Evolutionary conservation across 2,797 vertebrate species (phyloP).

Genomic region (Acanthis flammea): DNA sequence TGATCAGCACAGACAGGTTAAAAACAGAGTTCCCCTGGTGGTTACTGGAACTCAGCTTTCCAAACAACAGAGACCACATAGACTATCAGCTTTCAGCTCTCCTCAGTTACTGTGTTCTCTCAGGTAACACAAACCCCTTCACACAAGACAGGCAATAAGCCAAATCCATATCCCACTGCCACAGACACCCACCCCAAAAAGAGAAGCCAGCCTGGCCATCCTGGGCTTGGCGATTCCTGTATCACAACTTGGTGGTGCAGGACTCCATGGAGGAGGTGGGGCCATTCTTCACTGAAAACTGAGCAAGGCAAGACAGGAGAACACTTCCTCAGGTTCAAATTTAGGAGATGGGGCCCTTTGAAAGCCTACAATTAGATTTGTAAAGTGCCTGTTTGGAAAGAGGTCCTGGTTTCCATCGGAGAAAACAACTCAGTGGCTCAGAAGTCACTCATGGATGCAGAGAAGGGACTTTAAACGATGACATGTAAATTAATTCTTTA

Average conservation of each 20-base stretch:
- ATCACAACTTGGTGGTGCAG: fast-evolving
- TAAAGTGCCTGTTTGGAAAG: background rate
- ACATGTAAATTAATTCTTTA: background rate
- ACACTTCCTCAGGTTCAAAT: background rate
- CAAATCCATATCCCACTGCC: background rate
- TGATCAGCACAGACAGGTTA: background rate
- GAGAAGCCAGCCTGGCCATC: background rate
- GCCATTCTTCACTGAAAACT: background rate
- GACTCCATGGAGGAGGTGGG: background rate
- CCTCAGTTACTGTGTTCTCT: background rate
- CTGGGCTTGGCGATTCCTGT: fast-evolving
- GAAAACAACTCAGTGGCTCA: background rate
- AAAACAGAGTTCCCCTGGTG: background rate
- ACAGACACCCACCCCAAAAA: background rate
- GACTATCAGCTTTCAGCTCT: background rate
- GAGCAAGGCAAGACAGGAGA: background rate
- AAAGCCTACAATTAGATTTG: background rate
- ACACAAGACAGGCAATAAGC: background rate
- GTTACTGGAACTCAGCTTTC: background rate
- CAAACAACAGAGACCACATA: background rate
- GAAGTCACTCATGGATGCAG: background rate
- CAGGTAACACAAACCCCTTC: background rate
- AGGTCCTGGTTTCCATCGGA: background rate
- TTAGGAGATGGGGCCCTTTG: background rate
- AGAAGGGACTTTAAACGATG: slow-evolving; percentile 30